Evolutionary conservation across 2,113 vertebrate species (phyloP).

Genomic region (Cryptomyrus ogoouensis): DNA sequence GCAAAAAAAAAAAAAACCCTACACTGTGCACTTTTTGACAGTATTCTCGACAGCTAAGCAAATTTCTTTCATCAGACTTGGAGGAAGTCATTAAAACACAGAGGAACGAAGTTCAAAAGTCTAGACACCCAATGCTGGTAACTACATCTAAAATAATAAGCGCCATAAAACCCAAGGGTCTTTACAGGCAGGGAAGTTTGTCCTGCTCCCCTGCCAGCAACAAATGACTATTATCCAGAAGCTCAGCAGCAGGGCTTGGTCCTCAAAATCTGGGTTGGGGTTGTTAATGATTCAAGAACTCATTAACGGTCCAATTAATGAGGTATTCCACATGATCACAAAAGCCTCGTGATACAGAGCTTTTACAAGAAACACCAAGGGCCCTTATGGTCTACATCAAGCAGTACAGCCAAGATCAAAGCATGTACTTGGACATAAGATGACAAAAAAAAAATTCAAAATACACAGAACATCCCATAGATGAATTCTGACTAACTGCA

Average conservation of each 20-base stretch:
- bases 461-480: not conserved
- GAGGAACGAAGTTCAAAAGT: not conserved
- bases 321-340: not conserved
- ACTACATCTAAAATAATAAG: not conserved
- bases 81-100: not conserved
- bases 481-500: not conserved
- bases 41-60: not conserved
- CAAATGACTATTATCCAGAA: not conserved
- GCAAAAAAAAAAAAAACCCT: not conserved
- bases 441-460: not conserved
- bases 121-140: not conserved
- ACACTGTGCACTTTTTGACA: not conserved
- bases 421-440: not conserved
- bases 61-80: not conserved
- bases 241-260: not conserved
- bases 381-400: not conserved
- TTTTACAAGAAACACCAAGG: not conserved
- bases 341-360: not conserved
- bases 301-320: not conserved
- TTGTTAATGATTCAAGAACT: not conserved
- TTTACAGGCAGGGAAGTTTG: not conserved
- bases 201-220: not conserved
- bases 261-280: not conserved
- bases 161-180: not conserved
- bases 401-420: not conserved